Base-by-base conservation (phyloP, 1,140 invertebrate genomes). In the Dolichoris vasculosae region DNA sequence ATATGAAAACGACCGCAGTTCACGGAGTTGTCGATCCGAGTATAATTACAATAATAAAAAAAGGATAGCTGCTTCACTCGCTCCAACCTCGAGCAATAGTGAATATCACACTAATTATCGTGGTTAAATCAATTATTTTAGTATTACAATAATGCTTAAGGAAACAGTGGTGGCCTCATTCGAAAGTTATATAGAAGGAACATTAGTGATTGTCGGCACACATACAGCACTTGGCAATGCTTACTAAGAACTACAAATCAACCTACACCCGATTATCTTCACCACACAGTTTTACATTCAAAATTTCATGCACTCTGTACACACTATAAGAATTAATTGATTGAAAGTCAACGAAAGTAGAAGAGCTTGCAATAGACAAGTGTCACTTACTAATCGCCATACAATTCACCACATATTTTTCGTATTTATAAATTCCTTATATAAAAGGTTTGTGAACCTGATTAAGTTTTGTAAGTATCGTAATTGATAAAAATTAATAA, bases 211-310 rank as follows among this genome's bases (percentile, higher is more conserved):
- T 93, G 93, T 93, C 92, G 93, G 93, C 92, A 93, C 92, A 93
- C 91, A 93, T 93, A 92, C 91, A 94, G 92, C 93, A 93, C 92
- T 93, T 93, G 92, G 92, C 93, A 94, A 94, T 93, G 93, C 93
- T 93, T 90, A 89, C 90, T 93, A 92, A 87, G 83, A 87, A 88
- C 90, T 92, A 92, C 90, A 90, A 84, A 89, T 90, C 87, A 90
- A 90, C 89, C 91, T 92, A 91, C 89, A 90, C 90, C 90, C 88
- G 90, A 91, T 89, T 90, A 89, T 90, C 90, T 92, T 88, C 89
- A 91, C 90, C 91, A 92, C 89, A 92, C 91, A 90, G 67, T 88
- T 88, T 90, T 90, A 89, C 91, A 90, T 90, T 87, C 88, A 92
- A 90, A 91, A 90, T 86, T 90, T 89, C 93, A 93, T 93, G 92